Base-by-base conservation (phyloP, 2,113 vertebrate species). In the Rhinolophus sinicus region DNA sequence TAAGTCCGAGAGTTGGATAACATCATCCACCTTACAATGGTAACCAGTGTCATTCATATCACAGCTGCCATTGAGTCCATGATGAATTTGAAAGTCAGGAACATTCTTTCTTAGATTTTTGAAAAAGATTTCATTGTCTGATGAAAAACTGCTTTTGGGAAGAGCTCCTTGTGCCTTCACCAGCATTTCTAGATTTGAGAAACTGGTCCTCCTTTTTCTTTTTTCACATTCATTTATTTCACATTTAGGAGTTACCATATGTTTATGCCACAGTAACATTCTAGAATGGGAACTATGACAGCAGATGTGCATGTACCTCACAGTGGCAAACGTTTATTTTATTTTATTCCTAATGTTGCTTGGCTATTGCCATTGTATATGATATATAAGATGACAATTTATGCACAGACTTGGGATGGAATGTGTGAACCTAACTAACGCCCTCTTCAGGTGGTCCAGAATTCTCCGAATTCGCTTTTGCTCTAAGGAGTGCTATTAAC, bases 181-280 rank as follows among this genome's bases (percentile, higher is more conserved):
- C 6, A 76, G 19, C 13, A 81, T 93, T 77, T 56, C 65, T 87
- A 67, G 33, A 35, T 65, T 54, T 75, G 64, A 93, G 69, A 96
- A 92, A 72, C 11, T 9, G 47, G 47, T 70, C 52, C 9, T 62
- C n/a, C 16, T 33, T 65, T 95, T 92, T 19, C 3, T 67, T 77
- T 91, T 40, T 40, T 24, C n/a, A 40, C 15, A 67, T 84, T 96
- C 62, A 78, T 96, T 95, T 80, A 76, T 90, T 97, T 90, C 77
- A 83, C 76, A 75, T 93, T 93, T 78, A 40, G 70, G 38, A 65
- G 18, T 90, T 54, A 40, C 72, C 70, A 30, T 76, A 64, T 84
- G 33, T 75, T 85, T 90, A 86, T 44, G 19, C 28, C 77, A 80
- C 9, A 88, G 6, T 62, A 75, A 87, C 54, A 78, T 88, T 86